These are phyloP conservation scores for Nephrotoma guestfalica DNA, from an alignment of 2,888 invertebrate genomes.

Conservation along the genomic window DNA sequence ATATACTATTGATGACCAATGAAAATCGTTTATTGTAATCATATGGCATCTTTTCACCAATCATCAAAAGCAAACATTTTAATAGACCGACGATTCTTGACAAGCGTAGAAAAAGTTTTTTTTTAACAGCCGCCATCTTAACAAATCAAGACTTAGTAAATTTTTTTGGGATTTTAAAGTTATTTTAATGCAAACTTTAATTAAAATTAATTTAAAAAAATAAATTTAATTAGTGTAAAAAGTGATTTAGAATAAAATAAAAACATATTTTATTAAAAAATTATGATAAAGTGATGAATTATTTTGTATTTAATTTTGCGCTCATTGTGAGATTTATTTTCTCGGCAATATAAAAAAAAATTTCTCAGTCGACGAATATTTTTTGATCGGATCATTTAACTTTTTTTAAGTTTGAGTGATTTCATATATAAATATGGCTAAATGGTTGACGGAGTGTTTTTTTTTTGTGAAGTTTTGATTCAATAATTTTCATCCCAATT, in stretches of 20 bases:
- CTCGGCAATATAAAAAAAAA: constrained; percentile 6
- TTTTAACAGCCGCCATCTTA: constrained; percentile 80
- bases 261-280: constrained; percentile 6
- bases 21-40: constrained; percentile 7
- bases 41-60: constrained; percentile 28
- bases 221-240: constrained; percentile 9
- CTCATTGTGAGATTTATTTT: constrained; percentile 11
- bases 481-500: not conserved
- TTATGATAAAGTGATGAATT: constrained; percentile 10
- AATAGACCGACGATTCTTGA: constrained; percentile 54
- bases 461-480: not conserved
- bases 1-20: constrained; percentile 7
- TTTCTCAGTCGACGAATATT: constrained; percentile 6
- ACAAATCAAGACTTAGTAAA: constrained; percentile 52
- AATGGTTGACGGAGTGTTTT: constrained; percentile 6
- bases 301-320: constrained; percentile 12
- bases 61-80: constrained; percentile 30
- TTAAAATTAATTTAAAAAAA: constrained; percentile 5
- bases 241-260: constrained; percentile 7
- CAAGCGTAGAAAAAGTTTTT: constrained; percentile 86
- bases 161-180: constrained; percentile 38
- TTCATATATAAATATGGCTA: constrained; percentile 1
- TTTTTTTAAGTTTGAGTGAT: constrained; percentile 5
- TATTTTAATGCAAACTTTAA: constrained; percentile 4
- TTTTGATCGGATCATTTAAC: constrained; percentile 19